Percentiles rank a stretch among this genome's conserved stretches.
Conservation (phyloP, 1,140 invertebrate species). For the Dysdera silvatica region DNA sequence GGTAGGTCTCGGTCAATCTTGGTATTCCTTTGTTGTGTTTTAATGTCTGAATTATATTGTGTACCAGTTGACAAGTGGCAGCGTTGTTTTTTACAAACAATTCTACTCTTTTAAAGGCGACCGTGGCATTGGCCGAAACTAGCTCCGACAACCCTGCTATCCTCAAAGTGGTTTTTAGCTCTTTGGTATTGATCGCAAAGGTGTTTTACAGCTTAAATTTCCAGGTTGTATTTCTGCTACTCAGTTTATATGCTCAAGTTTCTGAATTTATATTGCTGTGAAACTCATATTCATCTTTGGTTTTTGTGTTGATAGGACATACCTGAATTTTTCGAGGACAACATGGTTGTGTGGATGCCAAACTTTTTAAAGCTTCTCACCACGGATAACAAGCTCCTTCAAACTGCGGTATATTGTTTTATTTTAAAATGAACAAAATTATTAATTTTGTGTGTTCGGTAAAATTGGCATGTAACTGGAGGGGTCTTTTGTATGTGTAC, state of each 20-base stretch:
- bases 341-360: slow-evolving; percentile 89
- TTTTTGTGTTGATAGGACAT: slow-evolving; percentile 59
- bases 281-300: neutral
- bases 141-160: slow-evolving; percentile 71
- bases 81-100: neutral
- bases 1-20: no score
- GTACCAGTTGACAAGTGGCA: no score
- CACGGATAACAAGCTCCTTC: slow-evolving; percentile 56
- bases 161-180: slow-evolving; percentile 80
- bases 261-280: neutral
- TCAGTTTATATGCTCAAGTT: neutral
- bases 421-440: neutral
- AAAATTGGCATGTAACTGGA: no score
- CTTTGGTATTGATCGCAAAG: slow-evolving; percentile 82
- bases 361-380: slow-evolving; percentile 75
- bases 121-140: slow-evolving; percentile 68
- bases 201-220: slow-evolving; percentile 94
- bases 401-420: slow-evolving; percentile 52
- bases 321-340: slow-evolving; percentile 97
- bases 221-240: slow-evolving; percentile 53
- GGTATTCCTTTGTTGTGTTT: no score
- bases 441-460: no score
- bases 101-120: slow-evolving; percentile 53
- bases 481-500: no score
- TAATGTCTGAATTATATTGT: no score